Conservation (phyloP, 2,797 vertebrate species). For the Notamacropus eugenii region DNA sequence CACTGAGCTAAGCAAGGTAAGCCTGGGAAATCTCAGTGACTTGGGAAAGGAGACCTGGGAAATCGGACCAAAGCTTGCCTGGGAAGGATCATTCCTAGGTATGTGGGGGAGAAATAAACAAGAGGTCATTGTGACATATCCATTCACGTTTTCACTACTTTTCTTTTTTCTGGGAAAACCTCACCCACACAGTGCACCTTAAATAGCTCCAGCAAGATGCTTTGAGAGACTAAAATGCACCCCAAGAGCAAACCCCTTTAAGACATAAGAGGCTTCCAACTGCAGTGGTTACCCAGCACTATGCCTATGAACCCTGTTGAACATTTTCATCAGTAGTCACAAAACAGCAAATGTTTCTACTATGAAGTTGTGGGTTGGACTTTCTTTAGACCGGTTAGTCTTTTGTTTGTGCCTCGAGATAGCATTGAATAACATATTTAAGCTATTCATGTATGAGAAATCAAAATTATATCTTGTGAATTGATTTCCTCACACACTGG, state of each 20-base stretch:
- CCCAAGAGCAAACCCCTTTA: conserved; percentile 25
- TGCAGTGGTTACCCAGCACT: not conserved
- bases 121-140: not conserved
- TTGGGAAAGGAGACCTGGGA: conserved; percentile 46
- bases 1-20: conserved; percentile 57
- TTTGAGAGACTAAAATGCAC: not conserved
- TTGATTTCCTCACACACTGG: conserved; percentile 67
- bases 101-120: conserved; percentile 44
- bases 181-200: not conserved
- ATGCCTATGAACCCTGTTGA: not conserved
- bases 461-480: conserved; percentile 72
- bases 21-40: conserved; percentile 64
- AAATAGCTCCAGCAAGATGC: not conserved
- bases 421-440: conserved; percentile 80
- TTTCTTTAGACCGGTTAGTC: conserved; percentile 74
- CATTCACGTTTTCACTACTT: conserved; percentile 41
- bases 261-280: not conserved
- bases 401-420: conserved; percentile 78
- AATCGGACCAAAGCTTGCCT: not conserved
- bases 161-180: conserved; percentile 26
- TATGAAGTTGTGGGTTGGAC: conserved; percentile 50
- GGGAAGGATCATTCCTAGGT: not conserved
- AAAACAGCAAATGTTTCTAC: not conserved
- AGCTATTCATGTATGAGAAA: conserved; percentile 72
- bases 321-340: not conserved